A percentile compares a stretch with the other conserved stretches of the same genome.
Conservation (phyloP, 2,113 vertebrate species). For the Lagenorhynchus albirostris region DNA sequence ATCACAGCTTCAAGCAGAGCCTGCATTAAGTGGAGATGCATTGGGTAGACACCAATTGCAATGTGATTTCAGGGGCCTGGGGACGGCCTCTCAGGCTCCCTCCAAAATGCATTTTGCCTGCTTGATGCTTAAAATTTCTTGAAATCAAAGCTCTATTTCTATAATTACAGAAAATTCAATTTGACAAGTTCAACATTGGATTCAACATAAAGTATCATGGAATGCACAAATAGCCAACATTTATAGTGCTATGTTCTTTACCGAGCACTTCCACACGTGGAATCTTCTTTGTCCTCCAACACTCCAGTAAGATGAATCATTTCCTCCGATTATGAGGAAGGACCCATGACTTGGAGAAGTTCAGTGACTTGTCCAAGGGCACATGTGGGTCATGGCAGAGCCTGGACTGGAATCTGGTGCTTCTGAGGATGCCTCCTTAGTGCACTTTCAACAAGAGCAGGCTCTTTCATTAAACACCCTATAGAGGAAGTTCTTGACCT, state of each 20-base stretch:
- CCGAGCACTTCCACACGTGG: rapidly evolving
- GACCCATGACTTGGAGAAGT: neutral
- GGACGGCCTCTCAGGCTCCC: neutral
- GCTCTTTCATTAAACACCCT: neutral
- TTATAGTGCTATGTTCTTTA: neutral
- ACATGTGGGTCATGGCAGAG: neutral
- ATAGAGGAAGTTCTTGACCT: neutral
- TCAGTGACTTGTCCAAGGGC: neutral
- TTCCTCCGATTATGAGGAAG: neutral
- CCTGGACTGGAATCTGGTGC: neutral
- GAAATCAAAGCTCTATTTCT: conserved; percentile 20
- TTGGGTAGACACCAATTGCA: neutral
- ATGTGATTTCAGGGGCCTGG: neutral
- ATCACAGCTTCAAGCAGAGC: neutral
- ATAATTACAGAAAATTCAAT: conserved; percentile 16
- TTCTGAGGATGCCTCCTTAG: neutral
- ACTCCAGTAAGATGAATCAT: neutral
- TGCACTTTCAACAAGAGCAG: neutral
- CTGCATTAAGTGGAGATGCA: rapidly evolving
- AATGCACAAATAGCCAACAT: neutral
- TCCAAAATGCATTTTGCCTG: neutral
- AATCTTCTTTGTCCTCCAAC: neutral
- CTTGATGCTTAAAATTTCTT: neutral
- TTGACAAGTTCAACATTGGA: neutral
- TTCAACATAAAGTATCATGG: neutral